phyloP scores from a whole-genome alignment of 1,140 invertebrate species.

The Pseudomyrmex concolor region DNA sequence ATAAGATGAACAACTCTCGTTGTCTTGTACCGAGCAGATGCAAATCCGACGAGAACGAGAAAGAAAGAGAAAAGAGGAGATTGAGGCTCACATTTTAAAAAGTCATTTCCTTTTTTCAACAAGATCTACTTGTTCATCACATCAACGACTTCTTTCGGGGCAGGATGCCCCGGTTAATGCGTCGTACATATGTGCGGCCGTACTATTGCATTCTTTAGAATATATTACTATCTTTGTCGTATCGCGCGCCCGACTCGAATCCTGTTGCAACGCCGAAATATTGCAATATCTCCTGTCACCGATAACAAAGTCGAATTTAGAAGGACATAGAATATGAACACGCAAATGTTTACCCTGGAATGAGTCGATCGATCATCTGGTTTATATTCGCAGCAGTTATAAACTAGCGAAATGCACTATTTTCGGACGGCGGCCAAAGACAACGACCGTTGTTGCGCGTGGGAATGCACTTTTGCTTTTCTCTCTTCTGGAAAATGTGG shows the following conservation, averaged over 20 bases:
- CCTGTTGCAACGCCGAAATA: slow-evolving; percentile 19
- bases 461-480: slow-evolving; percentile 15
- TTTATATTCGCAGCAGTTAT: slow-evolving; percentile 41
- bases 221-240: slow-evolving; percentile 48
- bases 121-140: background rate
- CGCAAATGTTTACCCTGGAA: slow-evolving; percentile 50
- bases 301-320: slow-evolving; percentile 45
- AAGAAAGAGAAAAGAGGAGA: background rate
- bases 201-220: slow-evolving; percentile 47
- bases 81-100: slow-evolving; percentile 18
- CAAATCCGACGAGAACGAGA: slow-evolving; percentile 48
- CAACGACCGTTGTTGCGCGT: slow-evolving; percentile 36
- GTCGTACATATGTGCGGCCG: background rate
- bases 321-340: slow-evolving; percentile 46
- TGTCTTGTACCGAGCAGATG: slow-evolving; percentile 35
- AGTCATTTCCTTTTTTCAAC: background rate
- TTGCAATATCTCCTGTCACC: slow-evolving; percentile 32
- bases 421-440: slow-evolving; percentile 28
- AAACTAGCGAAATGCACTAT: slow-evolving; percentile 46
- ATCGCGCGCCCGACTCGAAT: background rate
- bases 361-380: slow-evolving; percentile 23
- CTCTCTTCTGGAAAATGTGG: slow-evolving; percentile 10
- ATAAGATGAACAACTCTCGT: slow-evolving; percentile 73
- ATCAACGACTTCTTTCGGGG: background rate
- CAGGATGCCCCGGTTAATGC: slow-evolving; percentile 5